These are phyloP conservation scores for Psix sp. DNA, from an alignment of 1,140 invertebrate species.

Conservation along the genomic window DNA sequence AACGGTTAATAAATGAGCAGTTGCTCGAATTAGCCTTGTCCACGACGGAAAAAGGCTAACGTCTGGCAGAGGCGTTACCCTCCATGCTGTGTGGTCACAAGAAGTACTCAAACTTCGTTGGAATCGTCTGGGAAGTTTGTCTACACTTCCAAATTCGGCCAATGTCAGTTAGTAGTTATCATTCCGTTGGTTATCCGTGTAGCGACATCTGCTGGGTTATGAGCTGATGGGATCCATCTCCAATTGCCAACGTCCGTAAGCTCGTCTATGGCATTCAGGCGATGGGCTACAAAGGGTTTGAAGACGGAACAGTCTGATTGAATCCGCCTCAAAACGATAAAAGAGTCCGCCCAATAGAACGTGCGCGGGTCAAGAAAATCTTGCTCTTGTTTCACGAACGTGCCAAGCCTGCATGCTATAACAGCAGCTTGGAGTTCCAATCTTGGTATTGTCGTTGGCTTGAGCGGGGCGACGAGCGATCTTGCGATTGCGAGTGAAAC, in stretches of 20 bases:
- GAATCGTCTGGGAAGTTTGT: too few relatives aligned
- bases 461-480: slow-evolving; percentile 62
- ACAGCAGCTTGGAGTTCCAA: slow-evolving; percentile 68
- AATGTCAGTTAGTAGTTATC: too few relatives aligned
- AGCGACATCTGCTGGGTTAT: too few relatives aligned
- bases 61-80: background rate
- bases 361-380: slow-evolving; percentile 2
- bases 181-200: too few relatives aligned
- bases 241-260: too few relatives aligned
- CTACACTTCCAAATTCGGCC: too few relatives aligned
- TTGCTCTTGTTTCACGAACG: slow-evolving; percentile 54
- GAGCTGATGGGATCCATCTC: too few relatives aligned
- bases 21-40: background rate
- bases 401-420: slow-evolving; percentile 58
- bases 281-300: background rate
- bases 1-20: slow-evolving; percentile 1
- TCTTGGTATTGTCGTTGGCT: slow-evolving; percentile 62
- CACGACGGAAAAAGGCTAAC: background rate
- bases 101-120: too few relatives aligned
- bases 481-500: slow-evolving; percentile 33
- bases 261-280: too few relatives aligned
- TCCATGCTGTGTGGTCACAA: too few relatives aligned
- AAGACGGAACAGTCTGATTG: background rate
- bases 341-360: background rate
- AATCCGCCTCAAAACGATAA: background rate